Evolutionary conservation across 2,113 vertebrate genomes (phyloP).

Genomic region (Aramus guarauna): DNA sequence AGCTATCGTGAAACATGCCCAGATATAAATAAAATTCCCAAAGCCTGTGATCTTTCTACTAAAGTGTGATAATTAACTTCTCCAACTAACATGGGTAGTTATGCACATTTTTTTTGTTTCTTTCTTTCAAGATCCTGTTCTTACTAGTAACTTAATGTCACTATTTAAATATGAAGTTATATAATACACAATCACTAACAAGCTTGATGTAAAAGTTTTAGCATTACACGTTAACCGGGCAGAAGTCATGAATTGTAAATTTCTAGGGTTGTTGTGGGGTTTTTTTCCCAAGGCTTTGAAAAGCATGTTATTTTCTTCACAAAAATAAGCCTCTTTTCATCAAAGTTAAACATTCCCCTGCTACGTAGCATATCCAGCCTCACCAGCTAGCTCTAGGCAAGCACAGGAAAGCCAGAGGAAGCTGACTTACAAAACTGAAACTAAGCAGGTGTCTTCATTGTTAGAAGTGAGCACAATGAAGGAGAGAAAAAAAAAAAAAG

Average conservation of each 20-base stretch:
- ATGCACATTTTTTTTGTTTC: neutral
- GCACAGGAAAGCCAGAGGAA: neutral
- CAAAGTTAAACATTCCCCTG: neutral
- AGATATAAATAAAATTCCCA: neutral
- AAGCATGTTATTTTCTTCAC: neutral
- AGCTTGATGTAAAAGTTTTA: neutral
- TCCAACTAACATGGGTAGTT: neutral
- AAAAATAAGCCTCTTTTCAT: neutral
- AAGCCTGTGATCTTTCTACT: neutral
- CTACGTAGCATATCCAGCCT: neutral
- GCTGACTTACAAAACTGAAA: conserved; percentile 47
- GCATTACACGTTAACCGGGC: neutral
- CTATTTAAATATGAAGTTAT: neutral
- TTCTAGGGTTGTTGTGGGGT: neutral
- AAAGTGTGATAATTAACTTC: neutral
- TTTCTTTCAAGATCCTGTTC: neutral
- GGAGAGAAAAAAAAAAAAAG: neutral
- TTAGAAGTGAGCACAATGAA: conserved; percentile 3
- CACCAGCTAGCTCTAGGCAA: neutral
- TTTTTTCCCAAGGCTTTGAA: neutral
- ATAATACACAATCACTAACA: neutral
- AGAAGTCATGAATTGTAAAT: neutral
- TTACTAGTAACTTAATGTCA: neutral
- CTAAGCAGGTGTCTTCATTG: conserved; percentile 64
- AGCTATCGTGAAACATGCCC: neutral